phyloP scores from a whole-genome alignment of 2,113 vertebrate species.

The Sardina pilchardus region DNA sequence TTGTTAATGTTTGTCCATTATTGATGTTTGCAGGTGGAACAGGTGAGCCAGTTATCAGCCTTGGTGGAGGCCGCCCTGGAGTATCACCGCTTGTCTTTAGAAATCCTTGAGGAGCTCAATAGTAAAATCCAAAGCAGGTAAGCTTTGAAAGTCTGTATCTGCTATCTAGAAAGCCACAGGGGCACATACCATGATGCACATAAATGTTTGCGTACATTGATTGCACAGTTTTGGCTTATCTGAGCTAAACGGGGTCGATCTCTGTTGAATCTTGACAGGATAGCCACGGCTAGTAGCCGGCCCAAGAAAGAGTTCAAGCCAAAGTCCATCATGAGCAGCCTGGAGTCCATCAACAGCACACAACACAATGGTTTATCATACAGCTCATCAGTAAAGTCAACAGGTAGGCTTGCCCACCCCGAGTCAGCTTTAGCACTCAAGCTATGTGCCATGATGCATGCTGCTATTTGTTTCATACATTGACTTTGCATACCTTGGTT shows the following conservation, averaged over 20 bases:
- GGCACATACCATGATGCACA: background rate
- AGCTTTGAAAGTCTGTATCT: background rate
- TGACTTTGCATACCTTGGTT: background rate
- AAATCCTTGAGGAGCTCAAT: conserved; percentile 87
- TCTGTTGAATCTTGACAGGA: conserved; percentile 68
- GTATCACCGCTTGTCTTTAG: conserved; percentile 83
- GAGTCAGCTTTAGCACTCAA: background rate
- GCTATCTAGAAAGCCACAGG: background rate
- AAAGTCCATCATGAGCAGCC: conserved; percentile 72
- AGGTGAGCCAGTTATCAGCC: conserved; percentile 86
- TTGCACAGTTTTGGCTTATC: background rate
- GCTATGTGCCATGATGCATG: background rate
- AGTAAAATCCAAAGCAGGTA: conserved; percentile 81
- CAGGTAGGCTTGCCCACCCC: conserved; percentile 66
- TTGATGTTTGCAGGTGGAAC: conserved; percentile 79
- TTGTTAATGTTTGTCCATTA: background rate
- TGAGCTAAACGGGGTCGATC: background rate
- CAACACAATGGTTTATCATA: conserved; percentile 79
- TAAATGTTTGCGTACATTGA: background rate
- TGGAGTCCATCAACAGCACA: conserved; percentile 71
- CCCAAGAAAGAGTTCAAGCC: conserved; percentile 81
- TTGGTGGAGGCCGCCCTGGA: conserved; percentile 83
- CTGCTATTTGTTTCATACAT: background rate
- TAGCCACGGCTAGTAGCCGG: conserved; percentile 74
- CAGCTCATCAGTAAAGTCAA: conserved; percentile 70